Base-by-base conservation (phyloP, 2,113 vertebrate genomes). In the Podarcis muralis region DNA sequence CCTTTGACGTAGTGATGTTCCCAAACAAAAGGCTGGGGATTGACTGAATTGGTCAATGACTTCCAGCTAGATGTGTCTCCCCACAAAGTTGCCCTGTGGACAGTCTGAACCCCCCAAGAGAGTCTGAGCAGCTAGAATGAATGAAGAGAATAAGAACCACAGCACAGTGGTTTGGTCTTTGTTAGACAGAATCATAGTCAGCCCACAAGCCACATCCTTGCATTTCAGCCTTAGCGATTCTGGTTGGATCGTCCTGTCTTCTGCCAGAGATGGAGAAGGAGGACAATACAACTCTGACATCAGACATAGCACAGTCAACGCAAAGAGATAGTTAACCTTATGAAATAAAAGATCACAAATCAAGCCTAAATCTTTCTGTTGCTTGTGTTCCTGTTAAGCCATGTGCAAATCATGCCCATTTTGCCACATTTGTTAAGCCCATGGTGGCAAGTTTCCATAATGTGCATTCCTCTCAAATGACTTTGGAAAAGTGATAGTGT, bases 141-240 rank as follows among this genome's bases (percentile, higher is more conserved):
- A 5, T 11, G 16, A 23, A 89, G 72, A 16, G 90, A 86, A 87
- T 35, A 88, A 89, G 83, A 88, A 43, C 65, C 57, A 88, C 7
- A 1, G 2, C 85, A n/a, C 77, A 90, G 71, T 57, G 25, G 35
- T 27, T 35, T 62, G 71, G 23, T 68, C 40, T 85, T 77, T 76
- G 57, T 93, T 77, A 65, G 77, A 53, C 75, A 84, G 90, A 89
- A 89, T 74, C 35, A 90, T 62, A 77, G 77, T n/a, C 35, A 16
- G 77, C 87, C 75, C 91, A 84, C 62, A 91, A 91, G 48, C 91
- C 92, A 94, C 85, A 95, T 85, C 86, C 93, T 89, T 89, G 84
- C 30, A 1, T 0, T 91, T 91, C 74, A 88, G 71, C 12, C 18
- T 37, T 86, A 30, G 25, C 0, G 0, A 68, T 12, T 71, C 65